Evolutionary conservation across 1,140 invertebrate species (phyloP).

Genomic region (Tetranychus urticae): DNA sequence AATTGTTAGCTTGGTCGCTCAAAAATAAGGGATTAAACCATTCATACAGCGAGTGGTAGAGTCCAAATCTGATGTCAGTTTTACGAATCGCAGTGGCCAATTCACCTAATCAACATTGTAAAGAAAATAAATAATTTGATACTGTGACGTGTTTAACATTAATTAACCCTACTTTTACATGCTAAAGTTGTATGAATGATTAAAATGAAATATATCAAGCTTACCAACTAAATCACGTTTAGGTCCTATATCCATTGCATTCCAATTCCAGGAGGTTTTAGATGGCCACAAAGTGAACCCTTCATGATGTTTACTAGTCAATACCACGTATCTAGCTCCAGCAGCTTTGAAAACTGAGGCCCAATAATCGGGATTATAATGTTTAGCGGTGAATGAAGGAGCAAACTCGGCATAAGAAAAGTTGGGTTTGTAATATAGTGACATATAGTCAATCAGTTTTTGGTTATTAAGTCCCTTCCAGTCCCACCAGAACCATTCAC

Average conservation of each 20-base stretch:
- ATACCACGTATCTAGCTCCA: conserved; percentile 45
- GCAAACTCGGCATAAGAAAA: conserved; percentile 27
- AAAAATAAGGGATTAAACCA: conserved; percentile 22
- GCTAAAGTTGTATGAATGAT: neutral
- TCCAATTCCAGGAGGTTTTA: conserved; percentile 64
- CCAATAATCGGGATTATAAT: conserved; percentile 22
- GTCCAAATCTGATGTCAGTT: conserved; percentile 21
- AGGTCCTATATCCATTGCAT: conserved; percentile 60
- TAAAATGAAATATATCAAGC: neutral
- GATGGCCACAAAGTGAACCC: conserved; percentile 75
- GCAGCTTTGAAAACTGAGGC: conserved; percentile 19
- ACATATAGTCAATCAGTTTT: conserved; percentile 19
- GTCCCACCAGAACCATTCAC: conserved; percentile 66
- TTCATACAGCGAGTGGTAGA: conserved; percentile 23
- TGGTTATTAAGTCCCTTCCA: conserved; percentile 4
- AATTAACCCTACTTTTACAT: too few species aligned
- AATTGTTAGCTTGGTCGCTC: conserved; percentile 14
- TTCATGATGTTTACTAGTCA: conserved; percentile 85
- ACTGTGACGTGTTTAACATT: too few species aligned
- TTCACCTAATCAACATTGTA: conserved; percentile 17
- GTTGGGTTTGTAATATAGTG: conserved; percentile 20
- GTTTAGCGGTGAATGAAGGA: conserved; percentile 20
- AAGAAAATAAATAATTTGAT: neutral
- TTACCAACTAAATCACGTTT: conserved; percentile 48
- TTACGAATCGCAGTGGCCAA: conserved; percentile 20